phyloP scores from a whole-genome alignment of 30 jellyfish, hydroid and myxozoan genomes.

The Aurelia aurita complex sp. Pacific region DNA sequence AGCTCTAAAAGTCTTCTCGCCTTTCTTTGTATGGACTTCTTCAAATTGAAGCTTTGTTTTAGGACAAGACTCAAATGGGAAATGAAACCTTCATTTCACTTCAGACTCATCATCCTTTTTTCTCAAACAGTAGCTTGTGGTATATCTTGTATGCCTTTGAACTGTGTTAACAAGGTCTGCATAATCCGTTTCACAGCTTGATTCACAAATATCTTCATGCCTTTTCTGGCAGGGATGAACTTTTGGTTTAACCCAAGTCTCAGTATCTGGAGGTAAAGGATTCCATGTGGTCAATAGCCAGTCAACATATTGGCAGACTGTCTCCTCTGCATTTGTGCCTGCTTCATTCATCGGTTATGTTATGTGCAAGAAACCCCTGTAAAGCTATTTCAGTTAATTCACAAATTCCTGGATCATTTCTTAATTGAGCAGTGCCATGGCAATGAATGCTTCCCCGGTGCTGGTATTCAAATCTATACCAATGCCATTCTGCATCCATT shows the following conservation, averaged over 20 bases:
- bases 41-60: no score
- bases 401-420: conserved; percentile 24
- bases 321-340: conserved; percentile 9
- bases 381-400: conserved; percentile 25
- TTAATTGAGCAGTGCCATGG: no score
- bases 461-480: background rate
- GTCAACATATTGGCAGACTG: conserved; percentile 17
- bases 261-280: conserved; percentile 8
- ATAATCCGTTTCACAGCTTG: background rate
- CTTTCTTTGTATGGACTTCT: no score
- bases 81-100: no score
- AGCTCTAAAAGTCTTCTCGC: background rate
- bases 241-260: conserved; percentile 39
- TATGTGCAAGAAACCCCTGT: background rate
- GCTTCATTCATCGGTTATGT: background rate
- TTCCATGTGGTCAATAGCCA: background rate
- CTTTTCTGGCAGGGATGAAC: conserved; percentile 26
- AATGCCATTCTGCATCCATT: no score
- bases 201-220: background rate
- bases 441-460: conserved; percentile 9
- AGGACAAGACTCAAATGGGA: no score
- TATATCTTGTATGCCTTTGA: no score
- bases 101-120: no score
- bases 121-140: no score
- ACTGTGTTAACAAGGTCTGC: conserved; percentile 40